Evolutionary conservation across 2,888 invertebrate species (phyloP).

Genomic region (Loripinus fragilis): DNA sequence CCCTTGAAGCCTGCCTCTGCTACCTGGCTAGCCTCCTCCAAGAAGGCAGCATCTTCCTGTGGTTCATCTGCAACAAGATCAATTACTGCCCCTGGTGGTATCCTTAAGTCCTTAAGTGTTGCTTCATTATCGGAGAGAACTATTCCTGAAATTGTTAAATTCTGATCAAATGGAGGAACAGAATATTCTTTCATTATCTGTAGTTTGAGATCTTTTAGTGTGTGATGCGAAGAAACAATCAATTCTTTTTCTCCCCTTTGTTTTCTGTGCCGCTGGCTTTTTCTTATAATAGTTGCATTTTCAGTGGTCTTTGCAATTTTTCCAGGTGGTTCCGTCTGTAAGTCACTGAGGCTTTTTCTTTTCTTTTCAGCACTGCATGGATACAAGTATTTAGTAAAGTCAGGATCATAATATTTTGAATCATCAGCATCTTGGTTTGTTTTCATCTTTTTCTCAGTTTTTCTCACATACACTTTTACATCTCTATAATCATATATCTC

Average conservation of each 20-base stretch:
- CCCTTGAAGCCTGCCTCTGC: conserved; percentile 83
- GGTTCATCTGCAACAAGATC: conserved; percentile 80
- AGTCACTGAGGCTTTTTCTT: conserved; percentile 21
- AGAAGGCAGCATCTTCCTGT: conserved; percentile 75
- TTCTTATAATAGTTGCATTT: conserved; percentile 55
- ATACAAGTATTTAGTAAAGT: conserved; percentile 53
- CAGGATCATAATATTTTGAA: conserved; percentile 58
- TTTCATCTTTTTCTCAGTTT: conserved; percentile 37
- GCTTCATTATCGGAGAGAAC: conserved; percentile 76
- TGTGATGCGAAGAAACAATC: conserved; percentile 82
- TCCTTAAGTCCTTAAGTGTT: conserved; percentile 54
- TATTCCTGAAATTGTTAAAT: conserved; percentile 79
- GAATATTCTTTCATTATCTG: conserved; percentile 83
- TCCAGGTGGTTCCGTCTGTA: conserved; percentile 58
- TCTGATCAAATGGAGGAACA: conserved; percentile 84
- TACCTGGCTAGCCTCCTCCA: conserved; percentile 77
- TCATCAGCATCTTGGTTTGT: conserved; percentile 41
- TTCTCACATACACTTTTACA: conserved; percentile 76
- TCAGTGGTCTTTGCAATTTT: conserved; percentile 57
- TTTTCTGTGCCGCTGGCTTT: conserved; percentile 83
- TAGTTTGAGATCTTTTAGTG: conserved; percentile 84
- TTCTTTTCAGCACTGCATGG: conserved; percentile 43
- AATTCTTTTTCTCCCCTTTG: conserved; percentile 84
- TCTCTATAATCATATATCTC: conserved; percentile 75
- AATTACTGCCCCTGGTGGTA: conserved; percentile 61